phyloP scores from a whole-genome alignment of 2,888 invertebrate genomes.

The Agrypnus murinus region DNA sequence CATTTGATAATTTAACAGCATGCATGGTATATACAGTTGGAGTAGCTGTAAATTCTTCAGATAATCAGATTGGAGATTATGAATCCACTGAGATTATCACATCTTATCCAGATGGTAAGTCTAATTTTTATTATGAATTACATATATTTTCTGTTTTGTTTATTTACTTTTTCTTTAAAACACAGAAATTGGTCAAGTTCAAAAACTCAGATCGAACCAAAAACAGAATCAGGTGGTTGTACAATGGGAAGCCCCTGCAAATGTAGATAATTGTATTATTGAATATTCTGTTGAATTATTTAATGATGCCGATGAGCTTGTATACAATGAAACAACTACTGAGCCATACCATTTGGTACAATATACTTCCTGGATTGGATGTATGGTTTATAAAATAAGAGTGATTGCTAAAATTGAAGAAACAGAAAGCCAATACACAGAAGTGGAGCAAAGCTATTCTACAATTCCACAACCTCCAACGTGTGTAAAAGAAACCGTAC shows the following conservation, averaged over 20 bases:
- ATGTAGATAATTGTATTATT: conserved; percentile 7
- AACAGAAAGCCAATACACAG: background rate
- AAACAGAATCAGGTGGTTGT: background rate
- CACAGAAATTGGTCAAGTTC: too few species aligned
- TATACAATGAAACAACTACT: conserved; percentile 5
- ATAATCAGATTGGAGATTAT: conserved; percentile 11
- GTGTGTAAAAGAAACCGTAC: background rate
- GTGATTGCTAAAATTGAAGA: background rate
- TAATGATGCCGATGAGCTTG: background rate
- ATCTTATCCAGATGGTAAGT: conserved; percentile 10
- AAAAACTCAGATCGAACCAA: too few species aligned
- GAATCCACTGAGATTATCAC: background rate
- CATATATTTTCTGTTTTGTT: too few species aligned
- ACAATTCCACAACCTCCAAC: conserved; percentile 43
- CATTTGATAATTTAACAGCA: conserved; percentile 38
- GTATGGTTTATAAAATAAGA: background rate
- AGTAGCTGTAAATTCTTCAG: conserved; percentile 24
- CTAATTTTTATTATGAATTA: too few species aligned
- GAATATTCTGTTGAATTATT: background rate
- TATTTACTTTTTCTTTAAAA: too few species aligned
- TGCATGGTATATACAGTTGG: conserved; percentile 46
- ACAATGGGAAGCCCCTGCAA: conserved; percentile 21
- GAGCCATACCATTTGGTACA: background rate
- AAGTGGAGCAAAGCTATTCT: conserved; percentile 19
- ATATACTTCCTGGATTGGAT: background rate